Conservation (phyloP, 1,140 invertebrate species). For the Phenacoccus solenopsis region DNA sequence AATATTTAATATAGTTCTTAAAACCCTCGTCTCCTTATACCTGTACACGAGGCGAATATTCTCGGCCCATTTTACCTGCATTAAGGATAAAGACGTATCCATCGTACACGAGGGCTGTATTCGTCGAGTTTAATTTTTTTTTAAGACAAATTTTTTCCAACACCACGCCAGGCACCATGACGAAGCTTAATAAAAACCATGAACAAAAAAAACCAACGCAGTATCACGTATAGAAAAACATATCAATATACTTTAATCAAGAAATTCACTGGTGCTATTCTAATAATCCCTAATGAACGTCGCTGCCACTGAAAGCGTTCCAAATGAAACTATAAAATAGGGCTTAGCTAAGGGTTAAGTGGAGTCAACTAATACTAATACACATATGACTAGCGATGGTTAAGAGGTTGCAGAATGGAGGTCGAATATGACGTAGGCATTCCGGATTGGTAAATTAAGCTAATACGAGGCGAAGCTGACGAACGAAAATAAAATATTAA, state of each 20-base stretch:
- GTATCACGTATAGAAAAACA: conserved; percentile 9
- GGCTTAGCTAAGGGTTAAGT: conserved; percentile 11
- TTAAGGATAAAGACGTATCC: neutral
- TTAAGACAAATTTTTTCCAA: neutral
- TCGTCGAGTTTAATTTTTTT: too few species aligned
- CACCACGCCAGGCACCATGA: neutral
- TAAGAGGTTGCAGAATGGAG: conserved; percentile 12
- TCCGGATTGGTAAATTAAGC: conserved; percentile 10
- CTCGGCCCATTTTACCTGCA: neutral
- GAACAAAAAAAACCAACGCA: neutral
- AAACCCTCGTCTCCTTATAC: neutral
- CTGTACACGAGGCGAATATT: neutral
- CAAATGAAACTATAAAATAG: conserved; percentile 13
- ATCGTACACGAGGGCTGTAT: neutral
- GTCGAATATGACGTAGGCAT: conserved; percentile 12
- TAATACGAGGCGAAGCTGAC: neutral
- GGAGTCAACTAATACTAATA: conserved; percentile 16
- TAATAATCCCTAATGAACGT: conserved; percentile 14
- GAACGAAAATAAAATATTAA: neutral
- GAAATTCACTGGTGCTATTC: conserved; percentile 2
- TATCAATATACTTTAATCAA: conserved; percentile 16
- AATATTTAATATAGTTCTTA: neutral
- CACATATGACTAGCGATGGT: conserved; percentile 4
- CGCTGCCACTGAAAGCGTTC: neutral
- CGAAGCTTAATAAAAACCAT: neutral